Conservation (phyloP, 1,140 invertebrate species). For the Lasioglossum baleicum region DNA sequence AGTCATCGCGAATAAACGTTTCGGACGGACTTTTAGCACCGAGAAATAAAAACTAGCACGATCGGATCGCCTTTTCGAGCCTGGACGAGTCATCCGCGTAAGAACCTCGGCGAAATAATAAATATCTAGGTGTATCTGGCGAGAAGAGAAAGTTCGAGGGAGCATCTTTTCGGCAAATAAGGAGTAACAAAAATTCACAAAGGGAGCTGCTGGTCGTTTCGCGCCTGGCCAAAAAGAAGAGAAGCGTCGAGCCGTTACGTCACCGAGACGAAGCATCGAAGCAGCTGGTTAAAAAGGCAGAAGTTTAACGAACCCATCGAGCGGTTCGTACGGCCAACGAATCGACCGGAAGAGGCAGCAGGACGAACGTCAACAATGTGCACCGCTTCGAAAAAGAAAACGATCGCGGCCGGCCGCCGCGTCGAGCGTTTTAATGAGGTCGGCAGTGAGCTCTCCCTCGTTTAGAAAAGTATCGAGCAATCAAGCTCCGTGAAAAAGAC, state of each 20-base stretch:
- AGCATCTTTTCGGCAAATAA: neutral
- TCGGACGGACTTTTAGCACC: no score
- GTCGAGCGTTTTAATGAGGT: slow-evolving; percentile 8
- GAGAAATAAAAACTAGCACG: no score
- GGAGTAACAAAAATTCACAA: slow-evolving; percentile 1
- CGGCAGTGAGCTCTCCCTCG: neutral
- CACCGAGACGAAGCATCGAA: neutral
- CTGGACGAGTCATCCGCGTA: neutral
- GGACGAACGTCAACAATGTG: neutral
- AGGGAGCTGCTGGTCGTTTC: neutral
- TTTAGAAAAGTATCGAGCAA: slow-evolving; percentile 26
- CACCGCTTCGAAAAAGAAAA: slow-evolving; percentile 12
- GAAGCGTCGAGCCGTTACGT: neutral
- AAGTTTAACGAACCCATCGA: slow-evolving; percentile 14
- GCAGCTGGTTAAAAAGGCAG: neutral
- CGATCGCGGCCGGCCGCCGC: neutral
- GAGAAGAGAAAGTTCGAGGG: neutral
- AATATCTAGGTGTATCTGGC: neutral
- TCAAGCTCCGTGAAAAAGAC: slow-evolving; percentile 1
- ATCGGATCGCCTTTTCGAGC: neutral
- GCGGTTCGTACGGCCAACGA: neutral
- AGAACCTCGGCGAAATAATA: neutral
- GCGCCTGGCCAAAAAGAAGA: neutral
- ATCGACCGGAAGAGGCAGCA: neutral
- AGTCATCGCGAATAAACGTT: no score